Conservation (phyloP, 2,113 vertebrate species). For the Nothoprocta perdicaria region DNA sequence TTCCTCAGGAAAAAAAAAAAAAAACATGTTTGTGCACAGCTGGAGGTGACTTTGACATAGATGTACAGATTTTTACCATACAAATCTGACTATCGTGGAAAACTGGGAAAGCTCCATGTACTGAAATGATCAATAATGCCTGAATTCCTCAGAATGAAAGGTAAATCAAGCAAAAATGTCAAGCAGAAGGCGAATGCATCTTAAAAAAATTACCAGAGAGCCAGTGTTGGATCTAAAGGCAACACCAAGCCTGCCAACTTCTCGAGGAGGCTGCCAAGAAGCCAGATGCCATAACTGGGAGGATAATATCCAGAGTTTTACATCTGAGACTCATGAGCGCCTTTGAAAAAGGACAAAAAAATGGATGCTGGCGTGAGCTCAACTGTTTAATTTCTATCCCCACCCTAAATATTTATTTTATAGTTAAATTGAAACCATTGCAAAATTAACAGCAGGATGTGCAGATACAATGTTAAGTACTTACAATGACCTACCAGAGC, state of each 20-base stretch:
- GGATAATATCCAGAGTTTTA: slow-evolving; percentile 49
- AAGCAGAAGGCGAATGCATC: slow-evolving; percentile 39
- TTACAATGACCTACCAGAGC: slow-evolving; percentile 37
- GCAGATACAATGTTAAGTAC: slow-evolving; percentile 65
- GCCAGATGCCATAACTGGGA: slow-evolving; percentile 58
- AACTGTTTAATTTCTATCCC: slow-evolving; percentile 62
- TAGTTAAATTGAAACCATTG: slow-evolving; percentile 69
- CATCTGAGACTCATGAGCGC: slow-evolving; percentile 41
- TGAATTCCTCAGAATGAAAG: slow-evolving; percentile 49
- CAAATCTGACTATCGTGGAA: slow-evolving; percentile 18
- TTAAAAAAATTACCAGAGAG: slow-evolving; percentile 57
- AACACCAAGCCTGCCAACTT: slow-evolving; percentile 55
- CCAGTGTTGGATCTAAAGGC: slow-evolving; percentile 55
- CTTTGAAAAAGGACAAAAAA: slow-evolving; percentile 60
- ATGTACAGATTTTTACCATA: neutral
- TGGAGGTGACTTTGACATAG: slow-evolving; percentile 7
- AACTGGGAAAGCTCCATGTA: neutral
- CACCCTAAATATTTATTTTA: slow-evolving; percentile 74
- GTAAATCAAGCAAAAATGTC: slow-evolving; percentile 58
- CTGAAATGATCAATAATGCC: slow-evolving; percentile 46
- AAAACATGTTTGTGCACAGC: neutral
- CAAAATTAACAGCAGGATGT: slow-evolving; percentile 63
- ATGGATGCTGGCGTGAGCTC: slow-evolving; percentile 35
- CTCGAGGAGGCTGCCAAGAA: slow-evolving; percentile 61
- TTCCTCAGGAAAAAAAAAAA: neutral